These are phyloP conservation scores for Baccha elongata DNA, from an alignment of 2,888 invertebrate species.

Conservation along the genomic window DNA sequence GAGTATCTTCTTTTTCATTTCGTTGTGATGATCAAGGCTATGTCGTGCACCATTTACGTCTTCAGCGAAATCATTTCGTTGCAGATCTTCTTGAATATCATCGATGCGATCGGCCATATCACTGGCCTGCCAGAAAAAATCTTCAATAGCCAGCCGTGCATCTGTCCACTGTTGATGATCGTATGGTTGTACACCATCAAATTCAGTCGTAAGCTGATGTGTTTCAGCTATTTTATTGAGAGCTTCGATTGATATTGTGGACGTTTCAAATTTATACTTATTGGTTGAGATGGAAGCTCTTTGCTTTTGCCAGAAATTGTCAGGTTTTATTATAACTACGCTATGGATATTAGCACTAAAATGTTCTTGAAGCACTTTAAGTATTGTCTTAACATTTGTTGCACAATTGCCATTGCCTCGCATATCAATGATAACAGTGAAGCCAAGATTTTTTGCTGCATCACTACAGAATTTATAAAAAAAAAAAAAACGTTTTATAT, in stretches of 20 bases:
- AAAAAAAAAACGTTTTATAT: background rate
- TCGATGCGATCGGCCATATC: constrained; percentile 96
- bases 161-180: constrained; percentile 99
- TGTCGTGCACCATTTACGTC: constrained; percentile 96
- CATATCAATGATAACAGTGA: constrained; percentile 99
- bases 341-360: constrained; percentile 96
- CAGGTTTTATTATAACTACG: constrained; percentile 98
- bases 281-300: constrained; percentile 97
- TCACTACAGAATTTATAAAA: constrained; percentile 77
- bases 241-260: constrained; percentile 97
- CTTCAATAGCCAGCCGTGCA: constrained; percentile 95
- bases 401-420: constrained; percentile 92
- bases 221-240: constrained; percentile 96
- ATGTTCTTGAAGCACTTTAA: constrained; percentile 98
- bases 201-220: constrained; percentile 94
- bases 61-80: constrained; percentile 96
- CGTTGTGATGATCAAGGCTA: constrained; percentile 95
- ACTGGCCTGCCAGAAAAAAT: constrained; percentile 97
- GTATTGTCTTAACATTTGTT: constrained; percentile 97
- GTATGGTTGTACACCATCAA: constrained; percentile 96
- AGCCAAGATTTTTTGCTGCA: constrained; percentile 87
- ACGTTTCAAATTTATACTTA: constrained; percentile 99
- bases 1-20: constrained; percentile 96
- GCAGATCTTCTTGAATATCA: constrained; percentile 95
- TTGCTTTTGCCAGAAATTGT: constrained; percentile 99